phyloP scores from a whole-genome alignment of 2,113 vertebrate species.

The Gallinago media region DNA sequence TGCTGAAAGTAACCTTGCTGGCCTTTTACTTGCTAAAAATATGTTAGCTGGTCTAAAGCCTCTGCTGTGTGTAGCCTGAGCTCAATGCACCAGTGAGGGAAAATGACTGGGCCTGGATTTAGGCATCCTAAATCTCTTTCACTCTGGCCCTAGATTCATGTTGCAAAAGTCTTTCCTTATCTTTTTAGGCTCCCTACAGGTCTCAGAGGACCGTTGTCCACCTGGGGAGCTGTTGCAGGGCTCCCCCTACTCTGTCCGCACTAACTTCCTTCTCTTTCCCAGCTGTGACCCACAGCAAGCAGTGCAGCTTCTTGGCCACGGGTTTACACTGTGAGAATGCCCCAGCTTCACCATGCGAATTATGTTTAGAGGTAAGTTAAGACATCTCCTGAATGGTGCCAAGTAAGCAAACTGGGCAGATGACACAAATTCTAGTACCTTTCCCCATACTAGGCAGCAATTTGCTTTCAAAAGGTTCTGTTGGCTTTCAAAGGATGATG shows the following conservation, averaged over 20 bases:
- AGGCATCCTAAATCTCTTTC: neutral
- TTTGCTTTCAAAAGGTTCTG: neutral
- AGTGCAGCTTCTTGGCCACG: rapidly evolving
- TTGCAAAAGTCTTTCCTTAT: neutral
- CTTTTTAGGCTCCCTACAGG: neutral
- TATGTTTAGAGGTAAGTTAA: rapidly evolving
- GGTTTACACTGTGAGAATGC: neutral
- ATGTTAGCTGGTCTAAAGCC: neutral
- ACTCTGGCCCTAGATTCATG: neutral
- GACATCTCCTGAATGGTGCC: neutral
- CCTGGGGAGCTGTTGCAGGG: neutral
- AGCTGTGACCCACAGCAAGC: neutral
- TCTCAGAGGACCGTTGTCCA: neutral
- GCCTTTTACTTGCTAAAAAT: neutral
- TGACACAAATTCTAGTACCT: neutral
- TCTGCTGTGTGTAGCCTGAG: neutral
- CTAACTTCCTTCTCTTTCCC: neutral
- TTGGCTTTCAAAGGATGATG: neutral
- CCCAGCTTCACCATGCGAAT: rapidly evolving
- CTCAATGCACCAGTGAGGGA: neutral
- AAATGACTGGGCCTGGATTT: neutral
- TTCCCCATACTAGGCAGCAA: neutral
- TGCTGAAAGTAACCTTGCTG: neutral
- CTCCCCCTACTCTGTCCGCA: neutral
- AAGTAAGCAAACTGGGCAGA: neutral